phyloP scores from a whole-genome alignment of 2,888 invertebrate species.

The Himalopsyche tibetana region DNA sequence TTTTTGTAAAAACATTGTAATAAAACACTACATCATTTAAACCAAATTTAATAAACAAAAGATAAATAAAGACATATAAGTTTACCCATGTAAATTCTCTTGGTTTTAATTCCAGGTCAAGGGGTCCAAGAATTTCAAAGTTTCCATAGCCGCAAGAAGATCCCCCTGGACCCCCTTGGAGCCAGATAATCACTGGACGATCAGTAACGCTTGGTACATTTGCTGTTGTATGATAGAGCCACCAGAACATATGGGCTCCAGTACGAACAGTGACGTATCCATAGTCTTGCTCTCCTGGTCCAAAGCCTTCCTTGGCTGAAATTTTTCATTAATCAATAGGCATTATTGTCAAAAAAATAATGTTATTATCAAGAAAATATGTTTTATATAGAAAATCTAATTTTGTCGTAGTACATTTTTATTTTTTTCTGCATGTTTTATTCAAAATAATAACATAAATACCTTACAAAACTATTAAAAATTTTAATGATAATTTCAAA shows the following conservation, averaged over 20 bases:
- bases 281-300: slow-evolving; percentile 82
- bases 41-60: no score
- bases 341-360: background rate
- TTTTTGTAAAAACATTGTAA: no score
- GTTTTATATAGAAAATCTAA: no score
- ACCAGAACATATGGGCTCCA: slow-evolving; percentile 90
- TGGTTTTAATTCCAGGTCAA: slow-evolving; percentile 79
- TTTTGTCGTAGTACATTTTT: no score
- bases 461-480: no score
- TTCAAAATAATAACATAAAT: no score
- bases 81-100: slow-evolving; percentile 85
- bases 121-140: slow-evolving; percentile 89
- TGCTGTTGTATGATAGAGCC: slow-evolving; percentile 86
- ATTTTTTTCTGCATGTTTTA: no score
- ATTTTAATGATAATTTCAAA: no score
- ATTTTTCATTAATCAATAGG: background rate
- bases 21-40: no score
- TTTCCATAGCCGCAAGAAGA: slow-evolving; percentile 91
- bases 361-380: no score
- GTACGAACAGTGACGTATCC: slow-evolving; percentile 83
- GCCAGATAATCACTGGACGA: slow-evolving; percentile 87
- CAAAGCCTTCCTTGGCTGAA: slow-evolving; percentile 70
- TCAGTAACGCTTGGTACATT: slow-evolving; percentile 75
- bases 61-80: background rate
- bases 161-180: slow-evolving; percentile 90